A percentile compares a stretch with the other conserved stretches of the same genome.
Conservation (phyloP, 2,888 invertebrate species). For the Rhagium mordax region DNA sequence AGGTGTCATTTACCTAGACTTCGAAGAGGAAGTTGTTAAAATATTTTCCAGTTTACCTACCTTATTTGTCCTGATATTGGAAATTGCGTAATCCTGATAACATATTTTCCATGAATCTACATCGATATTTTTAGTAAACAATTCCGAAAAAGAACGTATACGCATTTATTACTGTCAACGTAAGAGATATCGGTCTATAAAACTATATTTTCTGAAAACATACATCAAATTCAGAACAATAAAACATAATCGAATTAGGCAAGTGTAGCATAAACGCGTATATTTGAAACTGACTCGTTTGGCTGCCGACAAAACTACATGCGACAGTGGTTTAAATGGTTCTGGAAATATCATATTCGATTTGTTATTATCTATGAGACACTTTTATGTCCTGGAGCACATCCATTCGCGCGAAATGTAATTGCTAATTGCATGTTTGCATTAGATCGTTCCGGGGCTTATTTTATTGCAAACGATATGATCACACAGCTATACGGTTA, state of each 20-base stretch:
- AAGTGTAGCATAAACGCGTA: constrained; percentile 26
- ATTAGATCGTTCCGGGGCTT: constrained; percentile 27
- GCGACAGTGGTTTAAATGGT: constrained; percentile 26
- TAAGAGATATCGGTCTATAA: background rate
- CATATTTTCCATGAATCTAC: background rate
- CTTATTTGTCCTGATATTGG: no score
- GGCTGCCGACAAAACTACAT: background rate
- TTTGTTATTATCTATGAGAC: constrained; percentile 37
- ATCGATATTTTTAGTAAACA: background rate
- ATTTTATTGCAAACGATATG: constrained; percentile 26
- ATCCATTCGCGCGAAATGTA: constrained; percentile 34
- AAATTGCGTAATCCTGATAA: background rate
- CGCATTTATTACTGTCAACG: background rate
- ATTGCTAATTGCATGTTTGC: constrained; percentile 32
- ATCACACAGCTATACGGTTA: background rate
- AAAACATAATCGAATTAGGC: constrained; percentile 29
- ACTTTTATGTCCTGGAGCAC: constrained; percentile 38
- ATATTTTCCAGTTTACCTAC: no score
- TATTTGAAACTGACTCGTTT: constrained; percentile 16
- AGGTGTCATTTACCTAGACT: no score
- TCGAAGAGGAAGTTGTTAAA: no score
- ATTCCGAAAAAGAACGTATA: background rate
- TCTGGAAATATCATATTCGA: constrained; percentile 36
- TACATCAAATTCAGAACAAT: constrained; percentile 4
- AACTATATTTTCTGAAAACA: background rate